Conservation (phyloP, 2,113 vertebrate genomes). For the Coryphaenoides rupestris region DNA sequence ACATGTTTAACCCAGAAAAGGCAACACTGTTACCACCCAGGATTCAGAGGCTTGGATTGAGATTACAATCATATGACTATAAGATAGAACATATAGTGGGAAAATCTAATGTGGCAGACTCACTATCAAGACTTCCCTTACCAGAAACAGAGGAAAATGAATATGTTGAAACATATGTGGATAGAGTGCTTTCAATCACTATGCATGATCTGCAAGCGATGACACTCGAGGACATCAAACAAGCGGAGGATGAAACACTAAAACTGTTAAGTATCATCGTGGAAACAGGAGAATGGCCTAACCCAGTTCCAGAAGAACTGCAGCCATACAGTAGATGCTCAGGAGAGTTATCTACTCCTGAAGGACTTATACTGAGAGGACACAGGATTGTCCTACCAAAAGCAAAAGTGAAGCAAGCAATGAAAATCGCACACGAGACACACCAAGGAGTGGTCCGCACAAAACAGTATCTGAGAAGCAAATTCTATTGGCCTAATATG, state of each 20-base stretch:
- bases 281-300: conserved; percentile 5
- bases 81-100: too few species aligned
- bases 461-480: conserved; percentile 13
- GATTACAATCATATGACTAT: too few species aligned
- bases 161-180: conserved; percentile 16
- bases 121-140: too few species aligned
- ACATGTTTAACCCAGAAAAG: too few species aligned
- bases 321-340: conserved; percentile 4
- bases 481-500: conserved; percentile 21
- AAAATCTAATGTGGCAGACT: too few species aligned
- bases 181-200: conserved; percentile 11
- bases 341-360: conserved; percentile 8
- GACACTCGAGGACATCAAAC: conserved; percentile 1
- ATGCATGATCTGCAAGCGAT: conserved; percentile 6
- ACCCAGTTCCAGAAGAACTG: conserved; percentile 2
- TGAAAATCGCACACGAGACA: conserved; percentile 16
- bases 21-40: too few species aligned
- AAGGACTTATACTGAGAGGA: conserved; percentile 11
- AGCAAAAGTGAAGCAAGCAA: conserved; percentile 4
- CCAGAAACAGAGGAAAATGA: conserved; percentile 1
- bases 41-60: too few species aligned
- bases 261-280: background rate
- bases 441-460: conserved; percentile 11
- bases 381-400: conserved; percentile 13
- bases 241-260: conserved; percentile 1